These are phyloP conservation scores for Cosmorhoe ocellata DNA, from an alignment of 2,888 invertebrate species.

Conservation along the genomic window DNA sequence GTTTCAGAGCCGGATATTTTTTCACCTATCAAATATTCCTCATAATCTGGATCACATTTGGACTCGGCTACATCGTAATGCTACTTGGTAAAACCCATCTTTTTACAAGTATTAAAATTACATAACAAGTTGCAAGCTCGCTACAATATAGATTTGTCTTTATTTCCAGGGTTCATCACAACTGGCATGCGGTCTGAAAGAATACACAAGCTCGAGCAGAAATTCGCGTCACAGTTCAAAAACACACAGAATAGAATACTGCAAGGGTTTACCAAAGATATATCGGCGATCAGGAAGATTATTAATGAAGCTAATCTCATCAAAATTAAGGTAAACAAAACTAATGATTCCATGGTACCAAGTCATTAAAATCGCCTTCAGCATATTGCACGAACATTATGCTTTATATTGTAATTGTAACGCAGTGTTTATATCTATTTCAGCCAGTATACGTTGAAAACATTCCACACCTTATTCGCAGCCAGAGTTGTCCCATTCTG, in stretches of 20 bases:
- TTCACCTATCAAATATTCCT: conserved; percentile 90
- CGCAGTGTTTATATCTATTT: conserved; percentile 38
- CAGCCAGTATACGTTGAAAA: conserved; percentile 90
- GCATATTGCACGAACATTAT: too few species aligned
- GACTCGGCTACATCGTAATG: conserved; percentile 95
- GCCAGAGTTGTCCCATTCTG: conserved; percentile 88
- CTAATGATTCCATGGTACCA: too few species aligned
- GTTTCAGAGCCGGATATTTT: conserved; percentile 83
- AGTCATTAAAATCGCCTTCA: too few species aligned
- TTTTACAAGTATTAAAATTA: too few species aligned
- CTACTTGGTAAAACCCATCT: conserved; percentile 38
- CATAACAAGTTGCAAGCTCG: too few species aligned
- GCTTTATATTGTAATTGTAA: background rate
- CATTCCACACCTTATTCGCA: conserved; percentile 73
- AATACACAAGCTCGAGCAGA: conserved; percentile 88
- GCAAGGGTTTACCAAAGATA: conserved; percentile 88
- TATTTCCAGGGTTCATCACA: conserved; percentile 86
- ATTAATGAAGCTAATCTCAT: conserved; percentile 92
- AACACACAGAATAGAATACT: conserved; percentile 90
- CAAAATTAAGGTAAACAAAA: conserved; percentile 86
- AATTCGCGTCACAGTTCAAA: conserved; percentile 89
- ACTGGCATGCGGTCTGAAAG: conserved; percentile 89
- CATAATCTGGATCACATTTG: conserved; percentile 95
- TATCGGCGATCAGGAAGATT: conserved; percentile 87
- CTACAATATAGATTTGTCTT: background rate